Evolutionary conservation across 2,888 invertebrate species (phyloP).

Genomic region (Alloscopus bannaensis): DNA sequence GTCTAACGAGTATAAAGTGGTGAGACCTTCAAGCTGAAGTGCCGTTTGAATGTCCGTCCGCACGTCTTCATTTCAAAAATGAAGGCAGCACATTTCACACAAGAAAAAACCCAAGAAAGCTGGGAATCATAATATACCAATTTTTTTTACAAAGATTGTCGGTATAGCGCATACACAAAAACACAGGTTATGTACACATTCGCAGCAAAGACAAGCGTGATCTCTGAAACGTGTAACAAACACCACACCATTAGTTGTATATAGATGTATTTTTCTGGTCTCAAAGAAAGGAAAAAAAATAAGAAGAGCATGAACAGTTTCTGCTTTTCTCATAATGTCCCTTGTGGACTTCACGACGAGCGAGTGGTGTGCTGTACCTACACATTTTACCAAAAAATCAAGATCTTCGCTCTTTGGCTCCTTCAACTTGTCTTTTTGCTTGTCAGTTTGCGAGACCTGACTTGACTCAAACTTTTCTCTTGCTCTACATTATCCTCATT

Average conservation of each 20-base stretch:
- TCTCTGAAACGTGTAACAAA: too few relatives aligned
- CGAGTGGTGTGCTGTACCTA: too few relatives aligned
- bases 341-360: constrained; percentile 32
- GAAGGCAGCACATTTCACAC: constrained; percentile 30
- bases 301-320: too few relatives aligned
- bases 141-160: too few relatives aligned
- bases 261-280: too few relatives aligned
- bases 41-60: neutral
- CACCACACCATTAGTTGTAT: too few relatives aligned
- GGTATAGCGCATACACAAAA: too few relatives aligned
- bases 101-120: constrained; percentile 19
- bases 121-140: too few relatives aligned
- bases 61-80: constrained; percentile 18
- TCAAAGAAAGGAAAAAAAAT: too few relatives aligned
- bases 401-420: constrained; percentile 28
- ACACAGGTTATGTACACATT: neutral
- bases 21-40: constrained; percentile 31
- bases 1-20: neutral
- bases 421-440: constrained; percentile 55
- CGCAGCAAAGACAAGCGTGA: constrained; percentile 1
- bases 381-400: constrained; percentile 58
- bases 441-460: constrained; percentile 57
- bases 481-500: constrained; percentile 43
- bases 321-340: too few relatives aligned
- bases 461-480: constrained; percentile 45